phyloP scores from a whole-genome alignment of 2,888 invertebrate species.

The Zele albiditarsus region DNA sequence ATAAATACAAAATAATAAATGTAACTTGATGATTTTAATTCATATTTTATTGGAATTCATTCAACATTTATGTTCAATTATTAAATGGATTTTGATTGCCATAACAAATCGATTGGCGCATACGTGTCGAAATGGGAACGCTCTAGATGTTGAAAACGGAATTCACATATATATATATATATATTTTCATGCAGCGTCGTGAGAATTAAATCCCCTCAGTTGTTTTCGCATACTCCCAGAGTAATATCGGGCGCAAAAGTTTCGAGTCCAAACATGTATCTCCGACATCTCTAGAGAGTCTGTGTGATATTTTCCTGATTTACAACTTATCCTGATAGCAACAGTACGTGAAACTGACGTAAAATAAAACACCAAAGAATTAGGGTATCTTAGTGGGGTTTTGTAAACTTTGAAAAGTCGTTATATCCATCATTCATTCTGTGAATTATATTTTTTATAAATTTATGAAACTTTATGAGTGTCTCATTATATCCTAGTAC shows the following conservation, averaged over 20 bases:
- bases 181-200: constrained; percentile 21
- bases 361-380: neutral
- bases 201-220: constrained; percentile 38
- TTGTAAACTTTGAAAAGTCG: neutral
- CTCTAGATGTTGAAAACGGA: constrained; percentile 30
- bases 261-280: constrained; percentile 17
- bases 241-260: constrained; percentile 33
- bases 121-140: neutral
- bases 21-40: too few species aligned
- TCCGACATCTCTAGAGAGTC: constrained; percentile 10
- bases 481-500: neutral
- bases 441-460: neutral
- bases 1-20: too few species aligned
- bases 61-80: neutral
- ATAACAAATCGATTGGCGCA: neutral
- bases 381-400: neutral
- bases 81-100: neutral
- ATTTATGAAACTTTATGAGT: neutral
- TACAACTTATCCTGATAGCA: constrained; percentile 8
- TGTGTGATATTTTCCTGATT: constrained; percentile 25
- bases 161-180: constrained; percentile 15
- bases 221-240: constrained; percentile 29
- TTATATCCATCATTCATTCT: neutral
- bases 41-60: neutral
- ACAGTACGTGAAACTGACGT: neutral